phyloP scores from a whole-genome alignment of 2,113 vertebrate species.

The Grallaria varia region DNA sequence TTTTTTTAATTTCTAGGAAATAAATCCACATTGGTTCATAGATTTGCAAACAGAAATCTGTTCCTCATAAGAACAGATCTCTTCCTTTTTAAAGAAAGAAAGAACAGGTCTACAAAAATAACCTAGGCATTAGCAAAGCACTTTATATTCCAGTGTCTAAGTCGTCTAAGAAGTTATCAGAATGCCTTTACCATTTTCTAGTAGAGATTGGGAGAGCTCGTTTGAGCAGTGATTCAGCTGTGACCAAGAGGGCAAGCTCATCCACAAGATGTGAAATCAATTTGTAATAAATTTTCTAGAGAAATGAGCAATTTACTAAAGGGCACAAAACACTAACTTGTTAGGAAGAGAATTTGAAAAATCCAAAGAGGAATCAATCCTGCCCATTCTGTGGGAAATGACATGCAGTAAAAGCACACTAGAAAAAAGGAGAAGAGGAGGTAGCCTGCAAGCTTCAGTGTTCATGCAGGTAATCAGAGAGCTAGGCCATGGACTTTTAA shows the following conservation, averaged over 20 bases:
- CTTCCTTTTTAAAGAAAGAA: neutral
- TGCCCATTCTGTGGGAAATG: neutral
- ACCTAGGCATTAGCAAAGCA: neutral
- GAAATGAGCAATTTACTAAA: neutral
- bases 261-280: slow-evolving; percentile 11
- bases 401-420: neutral
- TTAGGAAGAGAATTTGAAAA: neutral
- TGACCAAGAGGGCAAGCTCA: neutral
- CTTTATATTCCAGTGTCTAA: neutral
- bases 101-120: neutral
- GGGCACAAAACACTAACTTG: neutral
- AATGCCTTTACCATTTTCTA: neutral
- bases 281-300: slow-evolving; percentile 5
- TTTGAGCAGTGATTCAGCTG: neutral
- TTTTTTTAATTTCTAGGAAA: neutral
- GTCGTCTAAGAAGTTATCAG: neutral
- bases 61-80: neutral
- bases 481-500: too few relatives aligned
- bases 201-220: neutral
- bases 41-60: neutral
- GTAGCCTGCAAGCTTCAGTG: neutral
- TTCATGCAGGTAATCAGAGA: too few relatives aligned
- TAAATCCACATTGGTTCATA: neutral
- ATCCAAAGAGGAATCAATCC: neutral
- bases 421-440: neutral